phyloP scores from a whole-genome alignment of 2,888 invertebrate species.

The Himalopsyche japonica region DNA sequence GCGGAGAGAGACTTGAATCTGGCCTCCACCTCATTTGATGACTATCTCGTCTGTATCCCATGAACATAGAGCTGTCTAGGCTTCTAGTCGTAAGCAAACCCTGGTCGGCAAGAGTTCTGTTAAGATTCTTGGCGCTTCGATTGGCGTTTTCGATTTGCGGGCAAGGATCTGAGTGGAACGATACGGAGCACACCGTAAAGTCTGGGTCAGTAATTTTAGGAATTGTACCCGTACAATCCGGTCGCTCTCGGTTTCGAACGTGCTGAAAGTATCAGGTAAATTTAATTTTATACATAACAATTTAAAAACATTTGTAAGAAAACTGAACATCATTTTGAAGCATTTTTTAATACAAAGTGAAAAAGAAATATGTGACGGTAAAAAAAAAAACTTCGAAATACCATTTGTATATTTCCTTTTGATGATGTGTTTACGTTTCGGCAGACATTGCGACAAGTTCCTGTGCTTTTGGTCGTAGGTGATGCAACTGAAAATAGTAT shows the following conservation, averaged over 20 bases:
- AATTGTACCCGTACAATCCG: constrained; percentile 40
- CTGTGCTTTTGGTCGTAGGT: constrained; percentile 45
- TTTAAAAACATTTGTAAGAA: too few species aligned
- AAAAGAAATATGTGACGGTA: too few species aligned
- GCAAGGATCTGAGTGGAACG: constrained; percentile 46
- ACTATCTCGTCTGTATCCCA: constrained; percentile 22
- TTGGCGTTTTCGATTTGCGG: constrained; percentile 39
- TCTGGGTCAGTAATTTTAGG: neutral
- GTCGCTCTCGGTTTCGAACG: constrained; percentile 37
- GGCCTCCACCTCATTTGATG: constrained; percentile 28
- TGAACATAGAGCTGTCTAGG: constrained; percentile 22
- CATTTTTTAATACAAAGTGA: too few species aligned
- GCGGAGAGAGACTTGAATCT: constrained; percentile 5
- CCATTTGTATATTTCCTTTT: constrained; percentile 10
- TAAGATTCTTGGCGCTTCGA: constrained; percentile 1
- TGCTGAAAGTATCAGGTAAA: constrained; percentile 6
- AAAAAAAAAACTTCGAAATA: constrained; percentile 19
- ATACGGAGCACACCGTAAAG: neutral
- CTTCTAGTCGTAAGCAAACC: constrained; percentile 29
- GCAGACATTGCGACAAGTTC: constrained; percentile 38
- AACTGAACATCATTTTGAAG: too few species aligned
- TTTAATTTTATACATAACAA: too few species aligned
- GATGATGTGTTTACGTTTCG: neutral
- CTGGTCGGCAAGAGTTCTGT: constrained; percentile 15
- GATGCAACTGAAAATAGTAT: constrained; percentile 45